phyloP scores from a whole-genome alignment of 2,797 vertebrate species.

The Loris lydekkerianus region DNA sequence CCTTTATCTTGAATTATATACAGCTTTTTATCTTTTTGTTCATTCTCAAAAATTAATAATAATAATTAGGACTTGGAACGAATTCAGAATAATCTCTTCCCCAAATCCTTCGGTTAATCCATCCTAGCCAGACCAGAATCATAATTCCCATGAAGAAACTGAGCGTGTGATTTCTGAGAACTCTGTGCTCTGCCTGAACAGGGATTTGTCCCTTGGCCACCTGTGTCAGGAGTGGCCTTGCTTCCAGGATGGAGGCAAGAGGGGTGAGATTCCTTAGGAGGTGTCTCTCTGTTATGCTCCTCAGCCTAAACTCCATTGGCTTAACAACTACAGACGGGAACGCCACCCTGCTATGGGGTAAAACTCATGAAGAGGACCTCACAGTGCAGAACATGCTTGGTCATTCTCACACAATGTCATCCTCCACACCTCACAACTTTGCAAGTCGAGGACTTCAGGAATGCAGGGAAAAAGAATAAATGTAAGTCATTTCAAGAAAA shows the following conservation, averaged over 20 bases:
- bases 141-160: neutral
- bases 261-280: neutral
- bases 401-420: neutral
- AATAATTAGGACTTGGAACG: conserved; percentile 24
- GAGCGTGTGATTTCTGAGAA: conserved; percentile 30
- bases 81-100: neutral
- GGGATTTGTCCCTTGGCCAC: neutral
- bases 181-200: neutral
- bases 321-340: neutral
- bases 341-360: neutral
- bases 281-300: neutral
- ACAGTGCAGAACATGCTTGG: neutral
- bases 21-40: neutral
- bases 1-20: neutral
- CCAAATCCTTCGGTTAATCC: neutral
- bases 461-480: neutral
- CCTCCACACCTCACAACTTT: conserved; percentile 7
- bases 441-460: neutral
- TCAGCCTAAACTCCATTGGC: conserved; percentile 19
- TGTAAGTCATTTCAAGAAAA: conserved; percentile 9
- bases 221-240: neutral
- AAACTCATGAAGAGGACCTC: neutral
- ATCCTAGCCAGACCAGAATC: neutral
- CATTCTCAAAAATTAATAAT: neutral
- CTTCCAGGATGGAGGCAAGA: neutral